phyloP scores from a whole-genome alignment of 2,113 vertebrate genomes.

The Sciurus niger region DNA sequence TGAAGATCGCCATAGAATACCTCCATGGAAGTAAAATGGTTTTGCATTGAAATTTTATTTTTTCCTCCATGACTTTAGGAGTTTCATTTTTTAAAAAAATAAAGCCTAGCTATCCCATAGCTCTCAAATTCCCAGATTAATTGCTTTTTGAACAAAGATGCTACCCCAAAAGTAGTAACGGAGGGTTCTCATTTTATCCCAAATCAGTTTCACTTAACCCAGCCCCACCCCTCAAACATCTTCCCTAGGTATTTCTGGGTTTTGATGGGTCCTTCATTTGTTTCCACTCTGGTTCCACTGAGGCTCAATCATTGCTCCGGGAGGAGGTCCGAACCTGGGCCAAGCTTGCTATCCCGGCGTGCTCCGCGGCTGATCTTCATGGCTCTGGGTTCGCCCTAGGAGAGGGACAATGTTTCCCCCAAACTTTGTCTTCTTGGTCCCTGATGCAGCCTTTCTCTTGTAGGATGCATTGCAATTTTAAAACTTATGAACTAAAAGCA shows the following conservation, averaged over 20 bases:
- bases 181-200: slow-evolving; percentile 32
- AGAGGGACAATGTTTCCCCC: background rate
- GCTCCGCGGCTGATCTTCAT: background rate
- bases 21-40: background rate
- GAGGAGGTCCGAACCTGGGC: background rate
- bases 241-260: background rate
- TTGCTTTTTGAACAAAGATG: background rate
- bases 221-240: background rate
- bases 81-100: background rate
- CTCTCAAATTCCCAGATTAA: background rate
- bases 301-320: background rate
- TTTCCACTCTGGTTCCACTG: background rate
- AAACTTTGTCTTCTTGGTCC: background rate
- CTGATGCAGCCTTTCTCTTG: background rate
- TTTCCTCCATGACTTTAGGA: background rate
- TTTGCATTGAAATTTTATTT: background rate
- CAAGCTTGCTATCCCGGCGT: accelerated
- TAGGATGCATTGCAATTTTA: too few species aligned
- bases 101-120: background rate
- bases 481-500: background rate
- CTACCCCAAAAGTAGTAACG: background rate
- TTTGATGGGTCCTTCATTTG: background rate
- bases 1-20: too few species aligned
- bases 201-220: background rate
- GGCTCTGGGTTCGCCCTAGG: background rate